Conservation (phyloP, 2,797 vertebrate genomes). For the Poecilia wingei region DNA sequence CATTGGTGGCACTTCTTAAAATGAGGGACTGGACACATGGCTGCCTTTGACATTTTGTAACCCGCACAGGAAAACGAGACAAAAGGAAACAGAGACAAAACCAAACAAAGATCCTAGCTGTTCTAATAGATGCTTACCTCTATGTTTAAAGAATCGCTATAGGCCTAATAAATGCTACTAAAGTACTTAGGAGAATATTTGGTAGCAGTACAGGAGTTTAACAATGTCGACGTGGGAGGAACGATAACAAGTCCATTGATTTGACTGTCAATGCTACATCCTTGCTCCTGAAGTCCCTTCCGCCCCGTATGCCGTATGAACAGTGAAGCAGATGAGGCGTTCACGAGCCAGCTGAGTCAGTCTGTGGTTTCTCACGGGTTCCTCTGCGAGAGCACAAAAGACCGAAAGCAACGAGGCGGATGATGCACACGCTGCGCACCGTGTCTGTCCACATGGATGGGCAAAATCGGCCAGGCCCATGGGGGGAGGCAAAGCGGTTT, state of each 20-base stretch:
- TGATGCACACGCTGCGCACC: slow-evolving; percentile 49
- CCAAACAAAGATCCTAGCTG: slow-evolving; percentile 49
- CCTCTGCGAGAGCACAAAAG: slow-evolving; percentile 45
- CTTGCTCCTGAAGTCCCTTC: slow-evolving; percentile 61
- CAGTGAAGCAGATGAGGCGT: slow-evolving; percentile 59
- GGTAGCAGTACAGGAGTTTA: slow-evolving; percentile 60
- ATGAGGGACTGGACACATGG: slow-evolving; percentile 64
- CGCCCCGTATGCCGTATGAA: slow-evolving; percentile 31
- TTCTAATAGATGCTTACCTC: slow-evolving; percentile 69
- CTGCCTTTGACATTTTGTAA: slow-evolving; percentile 68
- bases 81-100: slow-evolving; percentile 24
- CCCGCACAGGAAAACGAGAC: slow-evolving; percentile 56
- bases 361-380: slow-evolving; percentile 48
- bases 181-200: slow-evolving; percentile 67
- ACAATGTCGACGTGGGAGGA: slow-evolving; percentile 42
- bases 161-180: slow-evolving; percentile 71
- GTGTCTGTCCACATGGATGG: slow-evolving; percentile 60
- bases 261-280: slow-evolving; percentile 62
- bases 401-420: slow-evolving; percentile 49
- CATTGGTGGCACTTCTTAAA: slow-evolving; percentile 75
- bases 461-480: slow-evolving; percentile 46
- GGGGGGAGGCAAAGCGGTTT: slow-evolving; percentile 51
- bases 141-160: slow-evolving; percentile 72
- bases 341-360: slow-evolving; percentile 52
- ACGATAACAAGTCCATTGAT: slow-evolving; percentile 45